phyloP scores from a whole-genome alignment of 2,113 vertebrate genomes.

The Menura novaehollandiae region DNA sequence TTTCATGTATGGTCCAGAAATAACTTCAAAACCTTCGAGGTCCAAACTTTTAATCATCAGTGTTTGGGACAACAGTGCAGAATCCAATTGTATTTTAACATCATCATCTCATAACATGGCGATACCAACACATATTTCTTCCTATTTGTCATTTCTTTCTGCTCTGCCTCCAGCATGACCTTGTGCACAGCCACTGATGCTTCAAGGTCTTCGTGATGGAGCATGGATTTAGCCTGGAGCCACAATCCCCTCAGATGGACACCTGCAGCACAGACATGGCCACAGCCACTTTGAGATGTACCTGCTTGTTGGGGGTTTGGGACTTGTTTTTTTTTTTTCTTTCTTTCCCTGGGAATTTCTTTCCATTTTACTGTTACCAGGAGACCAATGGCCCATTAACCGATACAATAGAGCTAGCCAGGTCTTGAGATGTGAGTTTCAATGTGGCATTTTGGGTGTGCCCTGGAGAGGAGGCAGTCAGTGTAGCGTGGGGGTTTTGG shows the following conservation, averaged over 20 bases:
- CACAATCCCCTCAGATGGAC: not conserved
- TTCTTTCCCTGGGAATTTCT: no score
- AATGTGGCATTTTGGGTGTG: no score
- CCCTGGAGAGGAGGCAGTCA: no score
- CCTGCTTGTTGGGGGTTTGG: no score
- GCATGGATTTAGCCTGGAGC: not conserved
- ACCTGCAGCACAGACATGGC: not conserved
- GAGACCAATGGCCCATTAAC: no score
- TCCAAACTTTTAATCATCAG: not conserved
- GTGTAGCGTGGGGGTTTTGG: no score
- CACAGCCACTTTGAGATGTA: fast-evolving
- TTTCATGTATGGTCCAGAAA: not conserved
- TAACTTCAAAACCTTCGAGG: not conserved
- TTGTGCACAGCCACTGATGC: not conserved
- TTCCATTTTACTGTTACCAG: no score
- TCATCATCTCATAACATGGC: fast-evolving
- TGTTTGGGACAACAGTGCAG: not conserved
- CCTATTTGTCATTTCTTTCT: not conserved
- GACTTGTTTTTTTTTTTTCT: no score
- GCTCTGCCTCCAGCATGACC: not conserved
- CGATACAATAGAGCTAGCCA: no score
- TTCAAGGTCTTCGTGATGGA: not conserved
- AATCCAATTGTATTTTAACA: not conserved
- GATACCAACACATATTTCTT: not conserved
- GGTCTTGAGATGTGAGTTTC: no score